Evolutionary conservation across 2,888 invertebrate genomes (phyloP).

Genomic region (Zootermopsis nevadensis): DNA sequence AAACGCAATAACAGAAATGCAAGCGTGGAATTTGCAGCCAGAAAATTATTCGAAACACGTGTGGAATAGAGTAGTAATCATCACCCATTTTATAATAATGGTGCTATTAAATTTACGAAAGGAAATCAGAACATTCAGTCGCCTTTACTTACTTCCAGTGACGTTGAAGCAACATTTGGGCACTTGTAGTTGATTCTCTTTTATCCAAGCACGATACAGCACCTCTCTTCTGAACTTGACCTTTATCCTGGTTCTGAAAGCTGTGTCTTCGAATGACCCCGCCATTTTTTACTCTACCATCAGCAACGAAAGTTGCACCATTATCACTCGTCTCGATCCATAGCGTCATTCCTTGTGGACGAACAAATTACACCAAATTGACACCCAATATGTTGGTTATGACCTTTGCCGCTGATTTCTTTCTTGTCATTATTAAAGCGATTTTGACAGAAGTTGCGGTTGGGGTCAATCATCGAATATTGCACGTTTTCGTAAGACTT

Average conservation of each 20-base stretch:
- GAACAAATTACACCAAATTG: neutral
- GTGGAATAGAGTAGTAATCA: neutral
- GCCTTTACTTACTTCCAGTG: neutral
- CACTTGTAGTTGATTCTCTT: neutral
- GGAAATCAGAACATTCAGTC: neutral
- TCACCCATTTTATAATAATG: neutral
- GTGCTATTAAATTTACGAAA: neutral
- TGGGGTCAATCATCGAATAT: neutral
- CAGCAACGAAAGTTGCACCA: neutral
- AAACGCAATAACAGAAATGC: no score
- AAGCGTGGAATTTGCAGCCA: no score
- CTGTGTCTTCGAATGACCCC: slow-evolving; percentile 1
- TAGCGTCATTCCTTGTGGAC: neutral
- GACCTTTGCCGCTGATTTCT: neutral
- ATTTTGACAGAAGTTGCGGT: neutral
- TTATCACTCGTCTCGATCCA: neutral
- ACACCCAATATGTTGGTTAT: neutral
- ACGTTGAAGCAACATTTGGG: neutral
- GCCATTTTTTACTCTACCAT: neutral
- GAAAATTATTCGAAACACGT: no score
- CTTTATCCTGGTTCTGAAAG: neutral
- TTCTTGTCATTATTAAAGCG: neutral
- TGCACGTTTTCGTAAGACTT: neutral
- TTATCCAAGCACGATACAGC: neutral
- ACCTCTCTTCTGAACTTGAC: neutral